Conservation (phyloP, 2,888 invertebrate genomes). For the Drosophila vallismaia region DNA sequence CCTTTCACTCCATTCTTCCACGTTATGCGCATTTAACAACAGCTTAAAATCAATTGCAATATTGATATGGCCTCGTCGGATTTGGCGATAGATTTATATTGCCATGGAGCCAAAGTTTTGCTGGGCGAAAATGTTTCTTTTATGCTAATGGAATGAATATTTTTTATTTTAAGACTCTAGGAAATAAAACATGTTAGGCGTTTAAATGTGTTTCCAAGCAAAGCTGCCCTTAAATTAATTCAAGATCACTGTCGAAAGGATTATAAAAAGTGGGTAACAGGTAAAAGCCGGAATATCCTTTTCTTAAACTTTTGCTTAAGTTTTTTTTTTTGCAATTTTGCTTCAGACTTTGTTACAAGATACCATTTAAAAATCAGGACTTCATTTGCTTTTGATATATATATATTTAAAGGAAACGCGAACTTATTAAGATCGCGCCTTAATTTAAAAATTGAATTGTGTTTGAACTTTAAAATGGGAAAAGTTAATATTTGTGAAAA, state of each 20-base stretch:
- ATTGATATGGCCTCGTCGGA: constrained; percentile 61
- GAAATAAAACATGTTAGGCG: neutral
- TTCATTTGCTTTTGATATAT: too few relatives aligned
- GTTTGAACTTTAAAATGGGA: too few relatives aligned
- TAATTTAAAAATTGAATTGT: too few relatives aligned
- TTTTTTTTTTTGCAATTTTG: neutral
- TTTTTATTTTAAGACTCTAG: neutral
- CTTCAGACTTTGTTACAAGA: too few relatives aligned
- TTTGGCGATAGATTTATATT: constrained; percentile 36
- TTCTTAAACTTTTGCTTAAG: neutral
- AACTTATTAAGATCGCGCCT: too few relatives aligned
- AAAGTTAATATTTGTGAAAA: too few relatives aligned
- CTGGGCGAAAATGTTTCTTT: neutral
- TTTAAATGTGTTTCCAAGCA: neutral
- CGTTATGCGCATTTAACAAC: constrained; percentile 66
- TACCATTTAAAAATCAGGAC: too few relatives aligned
- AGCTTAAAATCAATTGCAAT: constrained; percentile 73
- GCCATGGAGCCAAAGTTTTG: neutral
- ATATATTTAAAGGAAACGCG: too few relatives aligned
- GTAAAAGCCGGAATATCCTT: neutral
- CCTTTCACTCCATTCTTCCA: constrained; percentile 46
- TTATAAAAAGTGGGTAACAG: neutral
- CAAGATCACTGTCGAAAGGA: too few relatives aligned
- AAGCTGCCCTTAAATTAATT: too few relatives aligned
- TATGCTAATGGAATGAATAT: neutral